phyloP scores from a whole-genome alignment of 2,888 invertebrate species.

The Tanaodytes sp. region DNA sequence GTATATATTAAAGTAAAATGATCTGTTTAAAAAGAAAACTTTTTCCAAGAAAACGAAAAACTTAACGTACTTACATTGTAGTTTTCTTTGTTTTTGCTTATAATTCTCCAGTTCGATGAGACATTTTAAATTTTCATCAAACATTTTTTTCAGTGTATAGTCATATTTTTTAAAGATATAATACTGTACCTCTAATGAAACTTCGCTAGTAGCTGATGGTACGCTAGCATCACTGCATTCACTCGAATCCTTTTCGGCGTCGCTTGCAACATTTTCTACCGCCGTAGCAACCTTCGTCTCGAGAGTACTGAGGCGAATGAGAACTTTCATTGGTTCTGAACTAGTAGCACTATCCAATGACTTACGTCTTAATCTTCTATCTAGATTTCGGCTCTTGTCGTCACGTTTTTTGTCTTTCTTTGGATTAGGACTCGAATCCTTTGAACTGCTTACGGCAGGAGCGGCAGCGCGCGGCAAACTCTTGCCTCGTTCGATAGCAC shows the following conservation, averaged over 20 bases:
- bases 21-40: too few species aligned
- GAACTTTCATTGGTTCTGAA: constrained; percentile 85
- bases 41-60: too few species aligned
- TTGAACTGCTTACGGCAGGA: constrained; percentile 75
- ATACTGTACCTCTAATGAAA: constrained; percentile 59
- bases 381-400: constrained; percentile 56
- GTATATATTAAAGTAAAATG: too few species aligned
- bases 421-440: constrained; percentile 75
- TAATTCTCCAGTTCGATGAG: too few species aligned
- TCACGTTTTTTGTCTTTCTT: constrained; percentile 72
- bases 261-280: constrained; percentile 61
- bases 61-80: too few species aligned
- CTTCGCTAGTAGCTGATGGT: constrained; percentile 58
- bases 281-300: constrained; percentile 84
- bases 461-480: constrained; percentile 71
- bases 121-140: too few species aligned
- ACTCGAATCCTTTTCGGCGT: constrained; percentile 68
- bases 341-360: constrained; percentile 85
- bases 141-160: too few species aligned
- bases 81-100: too few species aligned
- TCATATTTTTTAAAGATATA: too few species aligned
- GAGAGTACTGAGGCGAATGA: constrained; percentile 83
- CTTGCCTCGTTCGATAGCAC: constrained; percentile 77
- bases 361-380: constrained; percentile 78
- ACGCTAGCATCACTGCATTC: constrained; percentile 66